These are phyloP conservation scores for Percopsis transmontana DNA, from an alignment of 2,113 vertebrate genomes.

Conservation along the genomic window DNA sequence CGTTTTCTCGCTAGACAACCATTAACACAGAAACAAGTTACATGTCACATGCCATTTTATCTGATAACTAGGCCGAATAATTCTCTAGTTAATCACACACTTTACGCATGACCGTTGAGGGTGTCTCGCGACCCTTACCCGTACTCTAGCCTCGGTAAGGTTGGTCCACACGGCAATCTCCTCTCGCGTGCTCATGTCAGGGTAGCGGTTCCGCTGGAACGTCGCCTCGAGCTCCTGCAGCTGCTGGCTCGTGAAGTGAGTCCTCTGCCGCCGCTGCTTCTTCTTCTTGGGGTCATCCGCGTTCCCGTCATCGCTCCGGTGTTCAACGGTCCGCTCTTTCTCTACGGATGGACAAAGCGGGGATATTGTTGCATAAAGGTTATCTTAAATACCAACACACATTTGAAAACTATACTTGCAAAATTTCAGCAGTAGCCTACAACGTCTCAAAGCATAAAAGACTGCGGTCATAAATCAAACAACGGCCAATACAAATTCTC, in stretches of 20 bases:
- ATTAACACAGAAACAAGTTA: no score
- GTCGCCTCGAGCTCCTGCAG: conserved; percentile 97
- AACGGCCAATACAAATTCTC: background rate
- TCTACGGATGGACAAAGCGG: conserved; percentile 71
- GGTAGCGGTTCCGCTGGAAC: conserved; percentile 97
- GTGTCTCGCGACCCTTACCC: conserved; percentile 80
- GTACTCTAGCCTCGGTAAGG: conserved; percentile 94
- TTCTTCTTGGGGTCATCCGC: conserved; percentile 95
- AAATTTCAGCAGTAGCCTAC: background rate
- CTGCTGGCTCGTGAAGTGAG: conserved; percentile 98
- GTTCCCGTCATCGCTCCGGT: conserved; percentile 85
- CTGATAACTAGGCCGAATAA: no score
- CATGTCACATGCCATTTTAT: no score
- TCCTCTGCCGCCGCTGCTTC: conserved; percentile 93
- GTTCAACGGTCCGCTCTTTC: conserved; percentile 84
- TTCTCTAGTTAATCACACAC: background rate
- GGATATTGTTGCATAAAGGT: background rate
- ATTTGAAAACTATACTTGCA: background rate
- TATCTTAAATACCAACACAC: background rate
- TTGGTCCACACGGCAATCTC: conserved; percentile 99
- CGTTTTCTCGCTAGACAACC: no score
- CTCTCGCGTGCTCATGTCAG: conserved; percentile 98
- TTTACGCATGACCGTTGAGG: conserved; percentile 26
- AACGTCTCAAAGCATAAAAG: background rate
- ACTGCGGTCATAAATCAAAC: background rate